These are phyloP conservation scores for Agrotis puta DNA, from an alignment of 2,888 invertebrate species.

Conservation along the genomic window DNA sequence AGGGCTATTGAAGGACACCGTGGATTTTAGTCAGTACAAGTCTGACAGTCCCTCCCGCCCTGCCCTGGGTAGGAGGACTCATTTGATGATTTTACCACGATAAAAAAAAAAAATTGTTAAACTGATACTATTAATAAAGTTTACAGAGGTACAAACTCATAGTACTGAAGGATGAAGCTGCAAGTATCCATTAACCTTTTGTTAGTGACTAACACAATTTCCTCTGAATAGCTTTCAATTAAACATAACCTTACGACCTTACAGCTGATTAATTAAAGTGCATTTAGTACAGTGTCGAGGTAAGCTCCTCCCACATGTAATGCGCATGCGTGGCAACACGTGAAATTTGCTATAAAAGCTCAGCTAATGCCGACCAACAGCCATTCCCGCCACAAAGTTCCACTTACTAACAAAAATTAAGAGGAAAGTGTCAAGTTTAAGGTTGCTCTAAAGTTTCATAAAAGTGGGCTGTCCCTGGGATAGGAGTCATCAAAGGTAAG, in stretches of 20 bases:
- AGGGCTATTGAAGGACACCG: no score
- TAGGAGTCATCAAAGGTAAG: conserved; percentile 66
- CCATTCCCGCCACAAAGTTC: conserved; percentile 81
- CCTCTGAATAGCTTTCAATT: conserved; percentile 51
- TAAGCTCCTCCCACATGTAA: conserved; percentile 72
- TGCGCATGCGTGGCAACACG: conserved; percentile 78
- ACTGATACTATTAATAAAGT: background rate
- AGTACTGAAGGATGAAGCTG: background rate
- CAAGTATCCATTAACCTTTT: conserved; percentile 7
- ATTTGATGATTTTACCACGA: no score
- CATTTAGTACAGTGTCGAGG: conserved; percentile 64
- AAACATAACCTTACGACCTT: conserved; percentile 65
- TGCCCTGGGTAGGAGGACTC: no score
- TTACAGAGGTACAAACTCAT: background rate
- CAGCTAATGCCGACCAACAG: conserved; percentile 56
- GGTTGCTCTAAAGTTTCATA: conserved; percentile 72
- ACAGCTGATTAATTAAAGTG: conserved; percentile 77
- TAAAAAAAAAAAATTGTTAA: no score
- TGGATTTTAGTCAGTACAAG: no score
- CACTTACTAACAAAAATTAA: conserved; percentile 60
- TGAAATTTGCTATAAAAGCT: conserved; percentile 79
- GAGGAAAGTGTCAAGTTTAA: conserved; percentile 61
- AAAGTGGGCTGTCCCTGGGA: conserved; percentile 74
- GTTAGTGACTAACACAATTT: conserved; percentile 22
- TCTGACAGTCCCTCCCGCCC: no score